Base-by-base conservation (phyloP, 2,113 vertebrate species). In the Gulo gulo region DNA sequence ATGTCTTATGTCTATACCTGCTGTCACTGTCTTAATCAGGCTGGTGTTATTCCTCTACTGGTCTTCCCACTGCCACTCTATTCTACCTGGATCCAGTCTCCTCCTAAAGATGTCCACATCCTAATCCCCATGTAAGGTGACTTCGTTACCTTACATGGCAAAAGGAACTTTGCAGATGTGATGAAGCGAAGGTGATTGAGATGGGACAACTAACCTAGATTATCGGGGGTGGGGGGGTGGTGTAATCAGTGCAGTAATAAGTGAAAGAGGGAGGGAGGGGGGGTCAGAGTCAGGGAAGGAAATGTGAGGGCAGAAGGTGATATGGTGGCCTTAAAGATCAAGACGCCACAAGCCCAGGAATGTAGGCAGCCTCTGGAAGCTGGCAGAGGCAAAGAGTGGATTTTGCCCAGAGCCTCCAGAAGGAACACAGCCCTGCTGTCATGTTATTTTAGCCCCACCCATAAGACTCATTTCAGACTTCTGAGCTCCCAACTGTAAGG, bases 401-500 rank as follows among this genome's bases (percentile, higher is more conserved):
- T 36, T 34, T 63, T 9, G 34, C 31, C 42, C 15, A 12, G 21
- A 34, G 36, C 21, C 23, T 74, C 63, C 26, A 65, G 34, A 82
- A 74, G 63, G 47, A 45, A 76, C 0, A 0, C 36, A 50, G 11
- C 26, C 4, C 3, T 7, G 3, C 52, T 6, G 1, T 29, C 24
- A 6, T 21, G 65, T 81, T 78, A 26, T 86, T 76, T 95, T 36
- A 69, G 59, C 23, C 67, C n/a, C 6, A 11, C 11, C 29, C 10
- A 3, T 21, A 74, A 89, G 74, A 86, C 42, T 65, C 85, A 55
- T 61, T 57, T 76, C 47, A 96, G 65, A 55, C 23, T 80, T 81
- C 47, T 39, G 47, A 79, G 31, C 57, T 42, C 47, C 86, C 26
- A 85, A 61, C 24, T 67, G 0, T 80, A 80, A 71, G 18, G 39